phyloP scores from a whole-genome alignment of 2,113 vertebrate genomes.

The Stigmatopora nigra region DNA sequence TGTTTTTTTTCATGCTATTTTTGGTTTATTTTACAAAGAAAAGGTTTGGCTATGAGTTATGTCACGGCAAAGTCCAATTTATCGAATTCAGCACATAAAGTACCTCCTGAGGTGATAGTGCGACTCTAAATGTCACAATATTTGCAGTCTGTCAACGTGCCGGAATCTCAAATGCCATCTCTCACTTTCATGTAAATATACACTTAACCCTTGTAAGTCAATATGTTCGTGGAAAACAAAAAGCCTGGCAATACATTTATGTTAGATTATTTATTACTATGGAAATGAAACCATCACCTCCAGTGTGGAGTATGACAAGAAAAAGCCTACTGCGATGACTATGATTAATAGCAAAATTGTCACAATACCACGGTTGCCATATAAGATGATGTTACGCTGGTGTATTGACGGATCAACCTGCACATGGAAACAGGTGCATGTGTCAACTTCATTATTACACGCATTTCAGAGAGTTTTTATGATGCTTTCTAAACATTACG shows the following conservation, averaged over 20 bases:
- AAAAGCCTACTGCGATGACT: slow-evolving; percentile 40
- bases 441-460: slow-evolving; percentile 20
- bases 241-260: background rate
- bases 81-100: too few relatives aligned
- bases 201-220: slow-evolving; percentile 7
- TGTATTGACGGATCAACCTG: slow-evolving; percentile 15
- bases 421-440: slow-evolving; percentile 8
- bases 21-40: too few relatives aligned
- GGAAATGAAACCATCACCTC: background rate
- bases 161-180: slow-evolving; percentile 23
- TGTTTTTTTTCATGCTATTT: too few relatives aligned
- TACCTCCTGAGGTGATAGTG: too few relatives aligned
- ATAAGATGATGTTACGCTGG: slow-evolving; percentile 33
- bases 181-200: slow-evolving; percentile 7
- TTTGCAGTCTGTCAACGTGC: slow-evolving; percentile 32
- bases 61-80: too few relatives aligned
- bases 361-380: slow-evolving; percentile 23
- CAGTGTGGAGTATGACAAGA: slow-evolving; percentile 10
- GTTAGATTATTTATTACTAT: slow-evolving; percentile 8
- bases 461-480: slow-evolving; percentile 9
- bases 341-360: slow-evolving; percentile 53
- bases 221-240: slow-evolving; percentile 8
- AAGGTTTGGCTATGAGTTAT: too few relatives aligned
- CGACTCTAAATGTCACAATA: slow-evolving; percentile 8
- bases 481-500: background rate